phyloP scores from a whole-genome alignment of 2,888 invertebrate species.

The Acanthosepion esculentum region DNA sequence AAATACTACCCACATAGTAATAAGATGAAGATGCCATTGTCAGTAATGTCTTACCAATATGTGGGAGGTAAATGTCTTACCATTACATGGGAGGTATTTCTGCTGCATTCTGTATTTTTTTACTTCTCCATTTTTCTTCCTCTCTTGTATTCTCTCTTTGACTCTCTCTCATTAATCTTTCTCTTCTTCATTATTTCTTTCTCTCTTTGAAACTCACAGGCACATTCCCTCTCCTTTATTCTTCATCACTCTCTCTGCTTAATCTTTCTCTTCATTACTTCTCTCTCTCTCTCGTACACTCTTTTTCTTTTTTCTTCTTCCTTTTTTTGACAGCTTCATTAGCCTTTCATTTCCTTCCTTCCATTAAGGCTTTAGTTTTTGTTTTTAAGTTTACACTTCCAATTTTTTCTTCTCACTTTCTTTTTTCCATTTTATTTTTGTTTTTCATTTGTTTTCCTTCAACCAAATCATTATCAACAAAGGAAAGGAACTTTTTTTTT shows the following conservation, averaged over 20 bases:
- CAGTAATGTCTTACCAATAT: no score
- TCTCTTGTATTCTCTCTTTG: background rate
- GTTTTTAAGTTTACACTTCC: background rate
- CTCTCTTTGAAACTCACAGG: background rate
- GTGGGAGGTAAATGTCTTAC: no score
- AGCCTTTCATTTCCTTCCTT: no score
- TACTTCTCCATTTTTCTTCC: background rate
- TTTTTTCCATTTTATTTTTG: background rate
- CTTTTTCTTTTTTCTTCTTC: background rate
- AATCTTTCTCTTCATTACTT: background rate
- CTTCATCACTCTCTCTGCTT: background rate
- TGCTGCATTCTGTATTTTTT: background rate
- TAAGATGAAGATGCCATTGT: no score
- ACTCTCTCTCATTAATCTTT: background rate
- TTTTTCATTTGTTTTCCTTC: background rate
- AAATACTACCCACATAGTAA: no score
- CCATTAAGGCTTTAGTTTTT: no score
- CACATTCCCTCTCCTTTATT: background rate
- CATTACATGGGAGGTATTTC: no score
- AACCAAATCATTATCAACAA: background rate
- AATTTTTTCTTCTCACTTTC: background rate
- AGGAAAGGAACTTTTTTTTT: background rate
- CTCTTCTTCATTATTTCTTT: background rate
- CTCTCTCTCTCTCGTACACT: background rate
- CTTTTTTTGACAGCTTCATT: no score